phyloP scores from a whole-genome alignment of 2,113 vertebrate genomes.

The Poicephalus meyeri region DNA sequence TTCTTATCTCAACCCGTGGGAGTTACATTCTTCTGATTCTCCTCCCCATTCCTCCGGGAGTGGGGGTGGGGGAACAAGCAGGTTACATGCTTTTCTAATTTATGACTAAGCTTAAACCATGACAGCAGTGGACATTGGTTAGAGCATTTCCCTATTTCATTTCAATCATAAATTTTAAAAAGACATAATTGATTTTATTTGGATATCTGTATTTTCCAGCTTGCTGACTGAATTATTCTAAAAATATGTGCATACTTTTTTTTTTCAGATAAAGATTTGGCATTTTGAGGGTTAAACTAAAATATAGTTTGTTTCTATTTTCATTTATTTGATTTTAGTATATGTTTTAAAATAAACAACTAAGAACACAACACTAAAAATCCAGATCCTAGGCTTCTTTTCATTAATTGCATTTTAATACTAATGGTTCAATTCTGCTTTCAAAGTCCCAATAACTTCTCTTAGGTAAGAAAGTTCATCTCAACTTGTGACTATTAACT shows the following conservation, averaged over 20 bases:
- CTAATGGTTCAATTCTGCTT: not conserved
- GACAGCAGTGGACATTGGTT: not conserved
- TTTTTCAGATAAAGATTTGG: not conserved
- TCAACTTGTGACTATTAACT: not conserved
- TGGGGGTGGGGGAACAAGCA: too few species aligned
- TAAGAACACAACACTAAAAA: not conserved
- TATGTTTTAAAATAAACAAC: not conserved
- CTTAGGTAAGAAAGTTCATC: not conserved
- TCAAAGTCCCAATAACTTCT: not conserved
- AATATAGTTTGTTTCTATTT: not conserved
- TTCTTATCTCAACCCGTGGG: too few species aligned
- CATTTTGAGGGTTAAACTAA: not conserved
- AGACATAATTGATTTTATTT: not conserved
- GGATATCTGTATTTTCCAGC: not conserved
- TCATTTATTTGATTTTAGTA: not conserved
- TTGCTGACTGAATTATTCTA: not conserved
- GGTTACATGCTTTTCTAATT: too few species aligned
- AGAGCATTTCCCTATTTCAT: not conserved
- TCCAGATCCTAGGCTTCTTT: not conserved
- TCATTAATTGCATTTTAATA: not conserved
- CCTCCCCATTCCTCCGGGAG: too few species aligned
- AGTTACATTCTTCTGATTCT: too few species aligned
- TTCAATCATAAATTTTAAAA: not conserved
- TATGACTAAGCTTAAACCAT: too few species aligned
- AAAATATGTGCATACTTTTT: not conserved